phyloP scores from a whole-genome alignment of 2,797 vertebrate species.

The Hydrocynus forskahlii region DNA sequence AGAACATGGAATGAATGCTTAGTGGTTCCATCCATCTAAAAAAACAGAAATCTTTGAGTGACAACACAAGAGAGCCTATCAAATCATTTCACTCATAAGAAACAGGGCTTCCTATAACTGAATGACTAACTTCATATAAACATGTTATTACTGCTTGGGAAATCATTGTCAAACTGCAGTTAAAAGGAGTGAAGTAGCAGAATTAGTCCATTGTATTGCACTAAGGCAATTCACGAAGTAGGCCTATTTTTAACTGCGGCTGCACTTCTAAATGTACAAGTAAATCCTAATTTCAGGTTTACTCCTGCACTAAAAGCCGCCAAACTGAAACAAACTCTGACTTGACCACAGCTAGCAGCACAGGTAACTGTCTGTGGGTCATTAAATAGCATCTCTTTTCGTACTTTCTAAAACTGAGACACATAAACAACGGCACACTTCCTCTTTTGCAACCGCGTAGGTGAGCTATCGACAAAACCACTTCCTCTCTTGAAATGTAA shows the following conservation, averaged over 20 bases:
- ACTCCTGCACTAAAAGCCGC: neutral
- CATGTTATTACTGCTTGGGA: neutral
- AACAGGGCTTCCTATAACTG: neutral
- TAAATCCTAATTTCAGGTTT: neutral
- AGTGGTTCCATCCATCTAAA: neutral
- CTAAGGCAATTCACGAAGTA: neutral
- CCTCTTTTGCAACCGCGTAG: conserved; percentile 47
- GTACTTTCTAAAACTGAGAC: conserved; percentile 22
- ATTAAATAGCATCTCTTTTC: neutral
- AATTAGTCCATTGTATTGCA: neutral
- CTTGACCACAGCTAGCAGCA: neutral
- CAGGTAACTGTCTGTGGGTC: neutral
- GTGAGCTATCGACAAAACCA: conserved; percentile 43
- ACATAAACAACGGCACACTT: conserved; percentile 23
- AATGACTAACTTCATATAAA: neutral
- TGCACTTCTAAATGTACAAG: neutral
- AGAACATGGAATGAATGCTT: neutral
- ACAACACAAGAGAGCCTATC: neutral
- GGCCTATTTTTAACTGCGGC: neutral
- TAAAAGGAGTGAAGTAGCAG: neutral
- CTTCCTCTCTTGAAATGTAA: conserved; percentile 41
- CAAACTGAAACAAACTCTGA: neutral
- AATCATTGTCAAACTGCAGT: neutral
- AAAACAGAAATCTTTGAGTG: neutral
- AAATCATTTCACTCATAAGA: neutral